Evolutionary conservation across 2,797 vertebrate genomes (phyloP).

Genomic region (Coendou prehensilis): DNA sequence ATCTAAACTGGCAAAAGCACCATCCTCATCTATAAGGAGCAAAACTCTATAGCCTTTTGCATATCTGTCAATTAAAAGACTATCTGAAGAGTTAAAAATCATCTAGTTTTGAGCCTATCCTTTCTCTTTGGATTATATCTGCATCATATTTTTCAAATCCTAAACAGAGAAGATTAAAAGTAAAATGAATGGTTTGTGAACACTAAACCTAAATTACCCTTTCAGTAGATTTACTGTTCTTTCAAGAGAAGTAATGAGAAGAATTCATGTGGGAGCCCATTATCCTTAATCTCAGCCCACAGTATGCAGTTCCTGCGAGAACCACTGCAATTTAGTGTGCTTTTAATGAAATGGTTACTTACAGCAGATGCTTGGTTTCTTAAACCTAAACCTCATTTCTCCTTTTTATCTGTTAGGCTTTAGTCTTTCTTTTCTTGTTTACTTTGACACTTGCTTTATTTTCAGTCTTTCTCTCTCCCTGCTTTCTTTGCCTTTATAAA

Average conservation of each 20-base stretch:
- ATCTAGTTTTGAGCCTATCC: not conserved
- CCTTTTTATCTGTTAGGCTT: conserved; percentile 60
- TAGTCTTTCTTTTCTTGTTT: conserved; percentile 41
- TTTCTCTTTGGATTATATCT: conserved; percentile 55
- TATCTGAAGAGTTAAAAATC: conserved; percentile 19
- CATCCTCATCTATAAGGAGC: not conserved
- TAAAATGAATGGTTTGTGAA: conserved; percentile 72
- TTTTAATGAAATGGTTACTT: conserved; percentile 78
- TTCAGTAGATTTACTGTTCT: conserved; percentile 77
- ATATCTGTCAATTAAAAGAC: not conserved
- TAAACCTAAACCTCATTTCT: conserved; percentile 54
- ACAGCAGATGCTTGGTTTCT: conserved; percentile 67
- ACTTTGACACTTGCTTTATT: conserved; percentile 67
- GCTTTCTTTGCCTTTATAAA: conserved; percentile 25
- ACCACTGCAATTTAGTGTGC: conserved; percentile 20
- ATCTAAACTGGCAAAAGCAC: not conserved
- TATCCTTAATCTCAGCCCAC: conserved; percentile 73
- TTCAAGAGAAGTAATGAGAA: conserved; percentile 77
- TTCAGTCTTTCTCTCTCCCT: not conserved
- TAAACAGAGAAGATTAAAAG: conserved; percentile 73
- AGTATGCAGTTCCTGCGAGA: conserved; percentile 36
- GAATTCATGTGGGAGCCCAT: conserved; percentile 75
- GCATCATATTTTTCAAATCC: conserved; percentile 68
- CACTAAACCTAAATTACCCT: conserved; percentile 76
- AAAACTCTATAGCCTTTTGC: not conserved